Evolutionary conservation across 2,888 invertebrate genomes (phyloP), one percentile per base, ranked within the genome.

Genomic region (Taenaris catops): DNA sequence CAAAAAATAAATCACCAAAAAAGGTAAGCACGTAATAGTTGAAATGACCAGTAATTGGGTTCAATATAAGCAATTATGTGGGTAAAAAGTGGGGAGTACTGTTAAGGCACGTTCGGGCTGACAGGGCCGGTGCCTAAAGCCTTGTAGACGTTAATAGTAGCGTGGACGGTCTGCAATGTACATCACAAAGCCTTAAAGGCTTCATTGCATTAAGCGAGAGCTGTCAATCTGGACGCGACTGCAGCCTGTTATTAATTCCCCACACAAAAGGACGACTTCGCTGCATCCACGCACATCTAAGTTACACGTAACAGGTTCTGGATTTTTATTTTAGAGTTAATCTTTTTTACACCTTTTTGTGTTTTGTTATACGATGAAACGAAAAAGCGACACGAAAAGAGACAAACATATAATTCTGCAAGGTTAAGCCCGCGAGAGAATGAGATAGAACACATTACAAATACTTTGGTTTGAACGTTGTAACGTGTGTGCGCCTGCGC

Each of bases 21-120:
- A 31, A 21, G 31, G 23, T 12, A 31, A 31, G 21, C 31, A 31
- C 23, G 16, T 31, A 23, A 31, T 31, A 31, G 31, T 23, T 23
- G 16, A 23, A 23, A 23, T 16, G 21, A 16, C n/a, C 31, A 14
- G 16, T 31, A 31, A 31, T 31, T 31, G 31, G 16, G 31, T 23
- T 23, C 31, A 31, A 31, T 31, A 31, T 23, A 31, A 31, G 9
- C 31, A 23, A 31, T 31, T 31, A 31, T n/a, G 8, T 7, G 10
- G n/a, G 16, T 23, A 31, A 31, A 31, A 31, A 23, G 23, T 23
- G 14, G 12, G n/a, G n/a, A n/a, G 27, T 27, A 27, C 27, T 11
- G 28, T 12, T 28, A 28, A 6, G 11, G 8, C 2, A 10, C 10
- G 23, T 6, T 10, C 23, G 6, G 1, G 8, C 21, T 23, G 23